phyloP scores from a whole-genome alignment of 2,888 invertebrate genomes.

The Parasteatoda lunata region DNA sequence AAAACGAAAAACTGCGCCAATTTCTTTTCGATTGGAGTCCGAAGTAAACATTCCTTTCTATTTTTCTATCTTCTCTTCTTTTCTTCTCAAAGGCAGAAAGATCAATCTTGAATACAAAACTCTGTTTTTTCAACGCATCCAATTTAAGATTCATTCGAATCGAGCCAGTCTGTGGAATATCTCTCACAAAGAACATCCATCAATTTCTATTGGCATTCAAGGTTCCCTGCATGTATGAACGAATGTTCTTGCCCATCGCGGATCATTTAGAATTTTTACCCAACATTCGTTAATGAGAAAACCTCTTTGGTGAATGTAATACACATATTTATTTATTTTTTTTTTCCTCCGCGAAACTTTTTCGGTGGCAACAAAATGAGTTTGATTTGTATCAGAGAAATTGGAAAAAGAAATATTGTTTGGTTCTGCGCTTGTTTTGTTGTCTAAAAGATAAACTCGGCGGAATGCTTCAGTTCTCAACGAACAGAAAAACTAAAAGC shows the following conservation, averaged over 20 bases:
- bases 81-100: slow-evolving; percentile 12
- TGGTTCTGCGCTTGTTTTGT: slow-evolving; percentile 1
- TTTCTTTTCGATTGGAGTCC: not conserved
- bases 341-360: not conserved
- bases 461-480: not conserved
- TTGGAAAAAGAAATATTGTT: not conserved
- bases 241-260: not conserved
- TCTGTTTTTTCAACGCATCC: slow-evolving; percentile 34
- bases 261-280: slow-evolving; percentile 34
- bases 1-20: not conserved
- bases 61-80: not conserved
- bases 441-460: not conserved
- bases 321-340: not conserved
- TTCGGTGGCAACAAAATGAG: slow-evolving; percentile 9
- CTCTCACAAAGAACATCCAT: slow-evolving; percentile 29
- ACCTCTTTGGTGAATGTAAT: not conserved
- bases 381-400: slow-evolving; percentile 4
- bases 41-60: not conserved
- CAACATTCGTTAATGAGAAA: slow-evolving; percentile 37
- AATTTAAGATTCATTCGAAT: slow-evolving; percentile 47
- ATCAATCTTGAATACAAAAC: slow-evolving; percentile 46
- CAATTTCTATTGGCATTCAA: slow-evolving; percentile 39
- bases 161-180: slow-evolving; percentile 18
- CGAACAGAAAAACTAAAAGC: not conserved
- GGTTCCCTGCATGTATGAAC: slow-evolving; percentile 8